Evolutionary conservation across 2,888 invertebrate species (phyloP), one percentile per base, ranked within the genome.

Genomic region (Cephus runcator): DNA sequence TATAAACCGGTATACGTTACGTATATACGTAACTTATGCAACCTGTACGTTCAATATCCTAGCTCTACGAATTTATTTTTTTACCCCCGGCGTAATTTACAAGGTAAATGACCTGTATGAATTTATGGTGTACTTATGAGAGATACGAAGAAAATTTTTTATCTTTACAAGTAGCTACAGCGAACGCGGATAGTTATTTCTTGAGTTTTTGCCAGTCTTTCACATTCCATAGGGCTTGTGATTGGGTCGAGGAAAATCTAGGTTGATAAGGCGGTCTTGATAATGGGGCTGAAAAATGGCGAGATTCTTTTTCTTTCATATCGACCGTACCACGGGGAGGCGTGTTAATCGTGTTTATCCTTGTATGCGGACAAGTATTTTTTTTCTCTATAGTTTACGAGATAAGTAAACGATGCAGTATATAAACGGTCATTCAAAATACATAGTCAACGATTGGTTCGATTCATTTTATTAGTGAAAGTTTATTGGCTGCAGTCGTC

Each of bases 381-480:
- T 75, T 75, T 76, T 75, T 77, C 31, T 23, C 36, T 34, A 31
- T 15, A 30, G 15, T 30, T 69, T 69, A 36, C 12, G 33, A 74
- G 31, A 73, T 11, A 36, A 69, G 36, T 76, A 75, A 76, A 73
- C 69, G 9, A 23, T 56, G 23, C 56, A 23, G 9, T 56, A 56
- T 56, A 56, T 1, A 56, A 56, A 1, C 56, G 56, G 0, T 9
- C 56, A 15, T 15, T 23, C 1, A 3, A 71, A 31, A 34, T 71
- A 31, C 71, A 40, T 12, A 73, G 78, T 79, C 82, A 80, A 75
- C 76, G 76, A 79, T 81, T 81, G 81, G 79, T 79, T 78, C 76
- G 79, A 80, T 83, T 83, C 79, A 80, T 80, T 82, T 80, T 77
- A 80, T 69, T 80, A 80, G 83, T 82, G 84, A 83, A 84, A 84